Evolutionary conservation across 2,888 invertebrate genomes (phyloP).

Genomic region (Alviniconcha strummeri): DNA sequence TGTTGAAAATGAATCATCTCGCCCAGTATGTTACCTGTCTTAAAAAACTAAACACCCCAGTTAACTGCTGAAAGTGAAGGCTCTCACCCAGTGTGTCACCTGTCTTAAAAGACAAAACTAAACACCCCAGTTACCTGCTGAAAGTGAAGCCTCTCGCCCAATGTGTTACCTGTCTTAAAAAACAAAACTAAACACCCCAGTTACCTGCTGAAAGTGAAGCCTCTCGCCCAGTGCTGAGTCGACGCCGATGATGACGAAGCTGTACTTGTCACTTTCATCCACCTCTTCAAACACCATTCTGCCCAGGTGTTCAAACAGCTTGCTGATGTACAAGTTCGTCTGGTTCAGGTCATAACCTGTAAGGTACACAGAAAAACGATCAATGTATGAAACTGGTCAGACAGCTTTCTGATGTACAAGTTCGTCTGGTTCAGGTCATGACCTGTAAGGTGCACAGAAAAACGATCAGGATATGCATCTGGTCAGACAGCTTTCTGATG

Average conservation of each 20-base stretch:
- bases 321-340: conserved; percentile 70
- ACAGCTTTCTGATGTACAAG: conserved; percentile 69
- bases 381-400: conserved; percentile 55
- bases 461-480: conserved; percentile 49
- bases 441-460: conserved; percentile 49
- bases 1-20: no score
- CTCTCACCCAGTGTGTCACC: no score
- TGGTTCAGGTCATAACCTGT: conserved; percentile 69
- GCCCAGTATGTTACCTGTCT: no score
- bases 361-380: neutral
- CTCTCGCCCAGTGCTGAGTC: conserved; percentile 65
- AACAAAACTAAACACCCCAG: no score
- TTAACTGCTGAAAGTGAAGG: no score
- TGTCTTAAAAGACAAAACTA: no score
- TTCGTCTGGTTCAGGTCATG: conserved; percentile 70
- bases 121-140: conserved; percentile 53
- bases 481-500: conserved; percentile 34
- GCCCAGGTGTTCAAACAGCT: conserved; percentile 71
- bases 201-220: conserved; percentile 64
- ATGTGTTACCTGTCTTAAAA: no score
- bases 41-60: no score
- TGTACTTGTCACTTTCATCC: conserved; percentile 61
- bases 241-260: conserved; percentile 66
- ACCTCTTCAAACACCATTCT: conserved; percentile 65
- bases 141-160: conserved; percentile 67